A percentile compares a stretch with the other conserved stretches of the same genome.
phyloP scores from a whole-genome alignment of 2,797 vertebrate genomes.

The Cygnus olor region DNA sequence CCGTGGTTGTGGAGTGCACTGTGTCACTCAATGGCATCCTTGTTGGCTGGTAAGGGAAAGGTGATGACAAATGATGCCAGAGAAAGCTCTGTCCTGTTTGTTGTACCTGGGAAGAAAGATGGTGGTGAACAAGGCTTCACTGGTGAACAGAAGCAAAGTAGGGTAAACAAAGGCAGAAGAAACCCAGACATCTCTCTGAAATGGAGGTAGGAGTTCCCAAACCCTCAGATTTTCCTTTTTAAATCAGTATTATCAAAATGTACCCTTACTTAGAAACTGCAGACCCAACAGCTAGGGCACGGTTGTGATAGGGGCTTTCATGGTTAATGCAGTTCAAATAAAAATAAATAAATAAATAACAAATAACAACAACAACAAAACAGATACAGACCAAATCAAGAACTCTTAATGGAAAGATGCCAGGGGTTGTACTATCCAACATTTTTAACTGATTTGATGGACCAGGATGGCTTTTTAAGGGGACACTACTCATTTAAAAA shows the following conservation, averaged over 20 bases:
- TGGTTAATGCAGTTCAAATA: background rate
- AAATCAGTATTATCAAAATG: background rate
- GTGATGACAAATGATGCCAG: background rate
- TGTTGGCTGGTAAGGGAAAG: background rate
- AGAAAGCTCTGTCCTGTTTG: background rate
- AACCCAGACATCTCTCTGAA: background rate
- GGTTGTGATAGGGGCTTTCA: background rate
- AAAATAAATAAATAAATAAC: background rate
- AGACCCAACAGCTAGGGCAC: background rate
- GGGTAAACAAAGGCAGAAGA: background rate
- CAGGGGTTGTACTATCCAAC: background rate
- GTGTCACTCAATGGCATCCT: slow-evolving; percentile 9
- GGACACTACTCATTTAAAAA: background rate
- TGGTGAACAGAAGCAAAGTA: background rate
- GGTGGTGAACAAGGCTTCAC: background rate
- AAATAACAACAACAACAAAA: background rate
- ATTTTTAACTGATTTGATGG: background rate
- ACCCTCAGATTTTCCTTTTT: background rate
- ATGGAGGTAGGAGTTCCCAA: background rate
- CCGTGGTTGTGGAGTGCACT: background rate
- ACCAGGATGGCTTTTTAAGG: background rate
- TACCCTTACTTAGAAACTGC: background rate
- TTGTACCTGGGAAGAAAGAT: background rate
- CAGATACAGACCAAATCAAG: background rate
- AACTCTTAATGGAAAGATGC: background rate